phyloP scores from a whole-genome alignment of 2,888 invertebrate genomes.

The Diarsia brunnea region DNA sequence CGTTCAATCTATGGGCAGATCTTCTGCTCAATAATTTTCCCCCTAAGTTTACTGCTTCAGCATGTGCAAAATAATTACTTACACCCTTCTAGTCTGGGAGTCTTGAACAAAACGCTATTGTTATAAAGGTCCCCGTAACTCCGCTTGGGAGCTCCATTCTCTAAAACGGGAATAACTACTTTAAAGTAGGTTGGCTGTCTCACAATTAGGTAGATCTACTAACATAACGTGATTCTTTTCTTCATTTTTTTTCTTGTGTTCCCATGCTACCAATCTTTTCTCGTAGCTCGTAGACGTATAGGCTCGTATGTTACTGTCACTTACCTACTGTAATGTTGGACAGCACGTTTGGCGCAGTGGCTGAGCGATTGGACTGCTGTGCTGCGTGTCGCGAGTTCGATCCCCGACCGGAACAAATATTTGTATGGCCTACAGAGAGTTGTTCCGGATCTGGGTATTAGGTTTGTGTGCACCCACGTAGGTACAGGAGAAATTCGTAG shows the following conservation, averaged over 20 bases:
- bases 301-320: background rate
- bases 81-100: conserved; percentile 18
- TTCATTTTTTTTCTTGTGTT: background rate
- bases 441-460: too few species aligned
- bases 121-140: conserved; percentile 24
- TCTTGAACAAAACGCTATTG: conserved; percentile 23
- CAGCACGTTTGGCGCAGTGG: too few species aligned
- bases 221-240: background rate
- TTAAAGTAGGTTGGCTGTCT: conserved; percentile 10
- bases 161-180: conserved; percentile 34
- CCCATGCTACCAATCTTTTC: background rate
- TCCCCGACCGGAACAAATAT: too few species aligned
- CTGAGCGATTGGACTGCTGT: too few species aligned
- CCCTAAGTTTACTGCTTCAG: conserved; percentile 23
- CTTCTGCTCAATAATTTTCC: conserved; percentile 9
- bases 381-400: too few species aligned
- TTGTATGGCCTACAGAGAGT: too few species aligned
- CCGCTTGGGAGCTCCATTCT: conserved; percentile 21
- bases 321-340: too few species aligned
- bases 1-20: background rate
- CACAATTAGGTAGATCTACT: background rate
- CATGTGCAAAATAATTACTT: conserved; percentile 28
- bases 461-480: too few species aligned
- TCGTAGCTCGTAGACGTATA: background rate
- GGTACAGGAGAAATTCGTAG: too few species aligned